Percentiles rank a stretch among this genome's conserved stretches.
Evolutionary conservation across 2,797 vertebrate species (phyloP).

Genomic region (Alcedo atthis): DNA sequence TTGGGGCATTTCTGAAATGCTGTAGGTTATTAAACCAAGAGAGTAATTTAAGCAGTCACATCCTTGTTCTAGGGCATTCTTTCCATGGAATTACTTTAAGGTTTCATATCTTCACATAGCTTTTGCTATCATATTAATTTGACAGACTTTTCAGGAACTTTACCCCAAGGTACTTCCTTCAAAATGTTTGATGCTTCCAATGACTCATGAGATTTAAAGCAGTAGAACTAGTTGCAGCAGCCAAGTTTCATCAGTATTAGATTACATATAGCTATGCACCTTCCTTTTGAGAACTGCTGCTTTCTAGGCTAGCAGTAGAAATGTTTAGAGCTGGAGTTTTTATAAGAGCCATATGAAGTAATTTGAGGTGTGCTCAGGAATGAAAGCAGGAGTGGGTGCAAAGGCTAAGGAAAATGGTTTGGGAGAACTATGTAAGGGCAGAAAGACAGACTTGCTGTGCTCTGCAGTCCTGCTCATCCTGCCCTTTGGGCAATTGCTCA

Average conservation of each 20-base stretch:
- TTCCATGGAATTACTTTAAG: not conserved
- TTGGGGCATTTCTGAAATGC: not conserved
- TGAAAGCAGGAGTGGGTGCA: not conserved
- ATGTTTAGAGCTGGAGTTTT: not conserved
- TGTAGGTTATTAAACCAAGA: not conserved
- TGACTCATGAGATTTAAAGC: not conserved
- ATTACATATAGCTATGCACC: not conserved
- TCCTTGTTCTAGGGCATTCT: not conserved
- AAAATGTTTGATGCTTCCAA: not conserved
- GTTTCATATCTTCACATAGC: not conserved
- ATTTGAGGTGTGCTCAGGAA: not conserved
- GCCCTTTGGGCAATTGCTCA: not conserved
- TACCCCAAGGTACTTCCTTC: not conserved
- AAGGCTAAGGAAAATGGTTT: not conserved
- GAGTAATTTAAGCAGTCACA: not conserved
- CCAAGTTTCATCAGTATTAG: accelerated
- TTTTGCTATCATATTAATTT: not conserved
- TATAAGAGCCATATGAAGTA: not conserved
- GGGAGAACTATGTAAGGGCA: not conserved
- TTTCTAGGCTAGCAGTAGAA: not conserved
- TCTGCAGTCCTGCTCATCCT: not conserved
- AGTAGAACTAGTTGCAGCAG: not conserved
- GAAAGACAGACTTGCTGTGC: not conserved
- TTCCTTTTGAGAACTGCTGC: not conserved
- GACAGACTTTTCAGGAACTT: conserved; percentile 4